Evolutionary conservation across 1,140 invertebrate genomes (phyloP).

Genomic region (Pogonognathellus flavescens): DNA sequence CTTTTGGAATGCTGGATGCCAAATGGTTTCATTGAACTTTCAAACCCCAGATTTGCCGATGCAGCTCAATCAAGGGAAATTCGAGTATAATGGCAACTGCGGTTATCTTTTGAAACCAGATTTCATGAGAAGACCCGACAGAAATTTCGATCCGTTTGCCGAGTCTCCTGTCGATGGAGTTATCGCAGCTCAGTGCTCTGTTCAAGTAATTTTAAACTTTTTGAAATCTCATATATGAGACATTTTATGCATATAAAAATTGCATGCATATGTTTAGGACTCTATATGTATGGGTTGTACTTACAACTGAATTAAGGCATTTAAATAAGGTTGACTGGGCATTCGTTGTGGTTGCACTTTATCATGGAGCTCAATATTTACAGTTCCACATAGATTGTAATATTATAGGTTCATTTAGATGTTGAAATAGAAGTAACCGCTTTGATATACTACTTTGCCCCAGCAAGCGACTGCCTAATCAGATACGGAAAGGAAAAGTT

Average conservation of each 20-base stretch:
- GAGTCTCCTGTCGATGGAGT: slow-evolving; percentile 99
- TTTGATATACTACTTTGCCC: too few relatives aligned
- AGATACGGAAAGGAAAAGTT: too few relatives aligned
- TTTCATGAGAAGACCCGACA: slow-evolving; percentile 97
- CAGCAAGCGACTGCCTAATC: too few relatives aligned
- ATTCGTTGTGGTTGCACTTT: too few relatives aligned
- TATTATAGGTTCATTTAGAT: too few relatives aligned
- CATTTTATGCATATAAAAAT: neutral
- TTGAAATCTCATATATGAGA: neutral
- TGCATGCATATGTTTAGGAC: too few relatives aligned
- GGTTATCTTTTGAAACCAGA: slow-evolving; percentile 98
- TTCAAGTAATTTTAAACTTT: slow-evolving; percentile 79
- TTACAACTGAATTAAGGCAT: too few relatives aligned
- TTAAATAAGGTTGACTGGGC: too few relatives aligned
- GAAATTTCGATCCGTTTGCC: slow-evolving; percentile 98
- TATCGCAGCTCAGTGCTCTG: slow-evolving; percentile 97
- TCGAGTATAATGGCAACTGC: slow-evolving; percentile 97
- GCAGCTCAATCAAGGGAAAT: slow-evolving; percentile 99
- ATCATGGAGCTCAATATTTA: too few relatives aligned
- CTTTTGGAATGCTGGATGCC: slow-evolving; percentile 92
- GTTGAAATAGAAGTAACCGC: too few relatives aligned
- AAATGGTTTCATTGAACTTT: slow-evolving; percentile 99
- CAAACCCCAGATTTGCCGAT: slow-evolving; percentile 99
- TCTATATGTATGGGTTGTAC: too few relatives aligned
- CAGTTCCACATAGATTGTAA: too few relatives aligned